phyloP scores from a whole-genome alignment of 1,140 invertebrate species.

The Nylanderia fulva region DNA sequence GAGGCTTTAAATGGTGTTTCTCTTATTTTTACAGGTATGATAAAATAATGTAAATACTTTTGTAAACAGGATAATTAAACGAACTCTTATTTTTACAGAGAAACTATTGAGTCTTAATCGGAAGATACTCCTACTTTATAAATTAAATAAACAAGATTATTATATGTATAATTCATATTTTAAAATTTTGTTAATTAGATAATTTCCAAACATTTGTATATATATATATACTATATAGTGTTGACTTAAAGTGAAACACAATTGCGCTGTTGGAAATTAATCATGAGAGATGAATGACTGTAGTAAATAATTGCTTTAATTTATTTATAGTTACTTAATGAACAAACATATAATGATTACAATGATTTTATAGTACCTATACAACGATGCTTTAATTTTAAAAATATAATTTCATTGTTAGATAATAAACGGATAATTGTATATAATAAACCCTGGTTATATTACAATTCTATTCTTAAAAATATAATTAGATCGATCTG shows the following conservation, averaged over 20 bases:
- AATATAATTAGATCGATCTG: not conserved
- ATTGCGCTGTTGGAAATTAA: not conserved
- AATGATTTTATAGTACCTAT: not conserved
- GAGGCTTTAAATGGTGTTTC: too few relatives aligned
- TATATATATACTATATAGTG: too few relatives aligned
- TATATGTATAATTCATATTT: not conserved
- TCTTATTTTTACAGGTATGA: too few relatives aligned
- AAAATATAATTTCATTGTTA: not conserved
- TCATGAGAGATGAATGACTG: not conserved
- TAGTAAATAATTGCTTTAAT: not conserved
- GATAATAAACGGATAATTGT: not conserved
- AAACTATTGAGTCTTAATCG: too few relatives aligned
- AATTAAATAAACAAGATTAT: too few relatives aligned
- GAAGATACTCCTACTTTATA: too few relatives aligned
- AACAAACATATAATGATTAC: not conserved
- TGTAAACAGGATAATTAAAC: too few relatives aligned
- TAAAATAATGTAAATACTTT: too few relatives aligned
- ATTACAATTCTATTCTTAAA: not conserved
- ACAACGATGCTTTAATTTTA: not conserved
- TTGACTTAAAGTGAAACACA: not conserved
- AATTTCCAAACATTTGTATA: not conserved
- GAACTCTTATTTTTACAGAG: too few relatives aligned
- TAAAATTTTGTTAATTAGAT: too few relatives aligned
- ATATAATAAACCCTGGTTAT: not conserved
- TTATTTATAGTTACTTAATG: not conserved